Conservation (phyloP, 2,113 vertebrate species). For the Actenoides hombroni region DNA sequence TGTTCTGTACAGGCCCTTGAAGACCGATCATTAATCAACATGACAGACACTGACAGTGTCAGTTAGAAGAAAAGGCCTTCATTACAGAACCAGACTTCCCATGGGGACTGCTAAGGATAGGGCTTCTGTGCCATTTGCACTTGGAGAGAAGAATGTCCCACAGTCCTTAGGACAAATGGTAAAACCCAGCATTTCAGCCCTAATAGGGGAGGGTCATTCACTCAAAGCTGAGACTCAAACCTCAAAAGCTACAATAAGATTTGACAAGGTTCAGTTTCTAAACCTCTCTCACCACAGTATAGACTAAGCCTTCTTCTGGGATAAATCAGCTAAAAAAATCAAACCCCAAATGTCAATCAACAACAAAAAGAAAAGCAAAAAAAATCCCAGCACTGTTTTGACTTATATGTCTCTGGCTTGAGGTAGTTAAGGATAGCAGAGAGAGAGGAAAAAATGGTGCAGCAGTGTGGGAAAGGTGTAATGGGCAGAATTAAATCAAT, state of each 20-base stretch:
- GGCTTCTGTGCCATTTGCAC: neutral
- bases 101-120: neutral
- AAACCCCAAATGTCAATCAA: neutral
- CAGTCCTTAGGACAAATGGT: neutral
- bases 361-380: neutral
- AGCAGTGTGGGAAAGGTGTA: neutral
- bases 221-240: neutral
- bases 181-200: neutral
- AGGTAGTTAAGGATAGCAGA: neutral
- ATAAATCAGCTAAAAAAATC: neutral
- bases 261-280: neutral
- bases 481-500: neutral
- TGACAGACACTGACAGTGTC: constrained; percentile 43
- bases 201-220: neutral
- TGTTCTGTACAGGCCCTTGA: neutral
- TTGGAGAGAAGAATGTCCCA: neutral
- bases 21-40: constrained; percentile 48
- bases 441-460: neutral
- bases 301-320: neutral
- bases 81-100: constrained; percentile 12
- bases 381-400: neutral
- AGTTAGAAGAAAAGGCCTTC: constrained; percentile 8
- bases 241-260: neutral
- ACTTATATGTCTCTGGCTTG: neutral
- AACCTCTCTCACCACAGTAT: neutral